Evolutionary conservation across 1,140 invertebrate genomes (phyloP).

Genomic region (Micrasema longulum): DNA sequence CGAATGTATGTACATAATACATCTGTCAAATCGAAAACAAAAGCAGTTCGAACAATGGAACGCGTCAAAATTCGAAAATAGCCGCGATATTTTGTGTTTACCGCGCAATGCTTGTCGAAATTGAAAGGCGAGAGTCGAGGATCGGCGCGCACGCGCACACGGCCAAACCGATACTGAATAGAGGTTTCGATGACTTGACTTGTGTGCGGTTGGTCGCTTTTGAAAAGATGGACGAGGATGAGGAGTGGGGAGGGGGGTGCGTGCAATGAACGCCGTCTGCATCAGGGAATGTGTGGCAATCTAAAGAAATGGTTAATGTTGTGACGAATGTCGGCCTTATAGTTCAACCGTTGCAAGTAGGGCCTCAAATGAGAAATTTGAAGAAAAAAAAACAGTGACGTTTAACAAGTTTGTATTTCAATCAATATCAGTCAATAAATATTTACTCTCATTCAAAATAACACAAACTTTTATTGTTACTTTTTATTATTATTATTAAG

Average conservation of each 20-base stretch:
- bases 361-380: no score
- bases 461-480: no score
- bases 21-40: conserved; percentile 27
- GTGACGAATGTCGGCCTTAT: conserved; percentile 33
- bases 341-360: not conserved
- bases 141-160: conserved; percentile 36
- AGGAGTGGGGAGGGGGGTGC: not conserved
- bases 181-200: conserved; percentile 33
- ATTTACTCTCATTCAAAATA: no score
- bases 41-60: conserved; percentile 8
- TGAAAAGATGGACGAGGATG: conserved; percentile 9
- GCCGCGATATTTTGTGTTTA: conserved; percentile 19
- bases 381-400: no score
- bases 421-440: no score
- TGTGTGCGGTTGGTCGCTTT: conserved; percentile 2
- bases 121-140: not conserved
- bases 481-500: no score
- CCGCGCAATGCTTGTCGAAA: conserved; percentile 12
- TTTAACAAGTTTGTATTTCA: no score
- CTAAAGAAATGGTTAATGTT: conserved; percentile 43
- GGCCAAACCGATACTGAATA: conserved; percentile 31
- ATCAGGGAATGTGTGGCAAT: conserved; percentile 38
- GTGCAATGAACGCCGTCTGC: conserved; percentile 34
- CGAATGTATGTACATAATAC: conserved; percentile 7
- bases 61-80: conserved; percentile 18